phyloP scores from a whole-genome alignment of 2,888 invertebrate genomes.

The Campaea margaritaria region DNA sequence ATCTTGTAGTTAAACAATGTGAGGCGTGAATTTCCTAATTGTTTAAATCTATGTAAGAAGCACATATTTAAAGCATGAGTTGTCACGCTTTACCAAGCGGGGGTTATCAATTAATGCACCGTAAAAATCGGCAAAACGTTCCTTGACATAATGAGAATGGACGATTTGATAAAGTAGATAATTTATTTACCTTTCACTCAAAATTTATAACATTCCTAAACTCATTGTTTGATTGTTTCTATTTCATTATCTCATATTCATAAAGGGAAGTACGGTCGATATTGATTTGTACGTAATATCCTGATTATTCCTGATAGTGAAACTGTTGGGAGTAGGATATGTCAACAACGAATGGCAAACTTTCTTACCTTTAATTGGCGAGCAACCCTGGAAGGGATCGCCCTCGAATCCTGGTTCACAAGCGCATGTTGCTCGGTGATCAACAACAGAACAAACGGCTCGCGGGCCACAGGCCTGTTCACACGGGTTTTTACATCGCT shows the following conservation, averaged over 20 bases:
- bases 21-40: slow-evolving; percentile 71
- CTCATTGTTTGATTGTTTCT: not conserved
- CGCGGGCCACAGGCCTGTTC: slow-evolving; percentile 87
- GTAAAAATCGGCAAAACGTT: slow-evolving; percentile 30
- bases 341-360: slow-evolving; percentile 27
- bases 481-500: slow-evolving; percentile 88
- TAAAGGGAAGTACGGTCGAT: not conserved
- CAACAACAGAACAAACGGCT: slow-evolving; percentile 86
- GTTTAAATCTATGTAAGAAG: slow-evolving; percentile 60
- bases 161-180: slow-evolving; percentile 12
- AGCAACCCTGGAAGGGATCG: slow-evolving; percentile 87
- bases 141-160: slow-evolving; percentile 16
- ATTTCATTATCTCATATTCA: slow-evolving; percentile 2
- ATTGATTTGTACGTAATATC: not conserved
- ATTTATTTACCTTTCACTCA: slow-evolving; percentile 15
- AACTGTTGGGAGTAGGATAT: slow-evolving; percentile 2
- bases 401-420: slow-evolving; percentile 86
- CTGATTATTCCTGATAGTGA: not conserved
- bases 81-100: slow-evolving; percentile 81
- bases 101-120: slow-evolving; percentile 69
- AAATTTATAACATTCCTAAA: slow-evolving; percentile 4
- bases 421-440: slow-evolving; percentile 87
- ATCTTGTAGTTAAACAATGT: slow-evolving; percentile 75
- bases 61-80: slow-evolving; percentile 76
- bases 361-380: slow-evolving; percentile 70